These are phyloP conservation scores for Drosophila barbarae DNA, from an alignment of 2,888 invertebrate genomes.

Conservation along the genomic window DNA sequence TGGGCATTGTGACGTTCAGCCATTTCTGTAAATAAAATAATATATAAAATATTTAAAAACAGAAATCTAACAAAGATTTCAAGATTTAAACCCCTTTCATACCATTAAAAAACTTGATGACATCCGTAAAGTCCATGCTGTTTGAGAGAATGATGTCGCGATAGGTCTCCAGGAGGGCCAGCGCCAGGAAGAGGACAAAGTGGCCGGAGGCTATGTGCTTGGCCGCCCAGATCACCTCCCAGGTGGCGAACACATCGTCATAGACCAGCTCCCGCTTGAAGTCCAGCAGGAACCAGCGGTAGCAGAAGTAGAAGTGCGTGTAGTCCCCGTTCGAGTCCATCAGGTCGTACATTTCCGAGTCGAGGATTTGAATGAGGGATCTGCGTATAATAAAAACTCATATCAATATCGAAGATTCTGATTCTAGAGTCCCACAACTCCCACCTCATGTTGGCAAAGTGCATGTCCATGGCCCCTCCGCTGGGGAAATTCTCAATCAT, in stretches of 20 bases:
- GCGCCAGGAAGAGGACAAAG: constrained; percentile 95
- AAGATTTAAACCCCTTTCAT: constrained; percentile 75
- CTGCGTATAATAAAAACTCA: constrained; percentile 72
- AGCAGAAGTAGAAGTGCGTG: constrained; percentile 98
- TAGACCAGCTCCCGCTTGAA: constrained; percentile 94
- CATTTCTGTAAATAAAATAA: constrained; percentile 88
- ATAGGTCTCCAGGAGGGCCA: constrained; percentile 95
- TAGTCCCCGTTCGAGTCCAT: constrained; percentile 98
- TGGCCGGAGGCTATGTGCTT: constrained; percentile 84
- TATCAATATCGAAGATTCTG: too few species aligned
- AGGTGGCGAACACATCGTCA: constrained; percentile 95
- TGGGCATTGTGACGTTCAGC: constrained; percentile 95
- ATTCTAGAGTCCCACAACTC: background rate
- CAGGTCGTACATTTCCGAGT: constrained; percentile 94
- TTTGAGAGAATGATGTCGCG: constrained; percentile 96
- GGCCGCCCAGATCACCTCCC: constrained; percentile 98
- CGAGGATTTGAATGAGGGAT: constrained; percentile 91
- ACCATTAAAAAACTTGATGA: constrained; percentile 99
- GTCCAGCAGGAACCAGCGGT: constrained; percentile 97
- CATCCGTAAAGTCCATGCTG: constrained; percentile 98
- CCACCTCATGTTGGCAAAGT: constrained; percentile 95
- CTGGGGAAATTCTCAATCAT: constrained; percentile 96
- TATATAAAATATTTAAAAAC: background rate
- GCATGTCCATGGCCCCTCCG: constrained; percentile 96
- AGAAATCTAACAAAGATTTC: background rate